Evolutionary conservation across 23 tunicate species (phyloP), one percentile per base, ranked within the genome.

Genomic region (Phallusia fumigata): DNA sequence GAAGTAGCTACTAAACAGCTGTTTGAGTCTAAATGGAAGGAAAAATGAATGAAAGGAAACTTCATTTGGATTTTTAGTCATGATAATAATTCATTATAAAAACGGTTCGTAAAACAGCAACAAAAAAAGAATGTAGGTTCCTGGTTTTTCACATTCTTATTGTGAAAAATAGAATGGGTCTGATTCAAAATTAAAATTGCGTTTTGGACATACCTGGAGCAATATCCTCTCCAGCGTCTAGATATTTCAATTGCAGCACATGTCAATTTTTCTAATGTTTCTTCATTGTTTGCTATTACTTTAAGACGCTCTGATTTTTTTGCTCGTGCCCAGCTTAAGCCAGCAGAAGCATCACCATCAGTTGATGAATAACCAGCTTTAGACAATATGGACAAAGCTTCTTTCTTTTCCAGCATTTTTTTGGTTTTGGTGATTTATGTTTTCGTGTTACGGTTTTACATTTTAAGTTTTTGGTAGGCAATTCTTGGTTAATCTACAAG

Each of bases 231-330:
- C 88, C 91, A 87, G 11, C 52, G 22, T 32, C 97, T 52, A 0
- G 88, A 73, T 73, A 92, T 92, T 79, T 92, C 97, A 53, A 87
- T 78, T 24, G 88, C 88, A 52, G 97, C 91, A 84, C 91, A 58
- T 15, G 77, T 45, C 6, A 36, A 24, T 30, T 80, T 53, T 53
- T 79, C 83, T 34, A 31, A 18, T 40, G 53, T 19, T 24, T 79
- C 75, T 58, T 44, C 83, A 15, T 45, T 65, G n/a, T n/a, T 44
- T 36, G 32, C 16, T 24, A 92, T 87, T 28, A 36, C 36, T 19
- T 76, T 40, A 26, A 49, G 35, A 36, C 97, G 73, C 15, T 79
- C 81, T n/a, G 77, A 19, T 74, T 92, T 92, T 0, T 64, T 30
- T 26, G 76, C 74, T 18, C 86, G 85, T 18, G 88, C 97, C 32